These are phyloP conservation scores for Plagodis pulveraria DNA, from an alignment of 2,888 invertebrate genomes.

Conservation along the genomic window DNA sequence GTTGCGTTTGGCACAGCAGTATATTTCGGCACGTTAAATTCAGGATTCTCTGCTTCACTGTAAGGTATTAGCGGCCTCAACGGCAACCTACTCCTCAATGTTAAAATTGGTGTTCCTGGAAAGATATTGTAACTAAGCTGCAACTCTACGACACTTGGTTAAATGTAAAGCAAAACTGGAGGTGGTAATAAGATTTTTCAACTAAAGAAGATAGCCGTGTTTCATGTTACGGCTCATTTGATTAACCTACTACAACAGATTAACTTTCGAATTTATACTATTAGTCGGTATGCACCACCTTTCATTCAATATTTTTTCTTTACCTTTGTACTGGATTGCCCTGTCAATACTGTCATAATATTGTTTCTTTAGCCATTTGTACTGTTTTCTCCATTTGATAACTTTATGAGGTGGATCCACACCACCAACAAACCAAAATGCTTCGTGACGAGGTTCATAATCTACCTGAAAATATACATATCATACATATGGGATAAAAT, in stretches of 20 bases:
- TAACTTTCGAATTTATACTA: no score
- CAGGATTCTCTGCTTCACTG: conserved; percentile 82
- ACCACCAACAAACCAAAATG: conserved; percentile 94
- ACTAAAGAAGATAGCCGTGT: no score
- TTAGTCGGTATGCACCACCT: no score
- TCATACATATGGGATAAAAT: no score
- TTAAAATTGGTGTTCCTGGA: conserved; percentile 86
- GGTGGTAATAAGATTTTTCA: no score
- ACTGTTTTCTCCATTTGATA: conserved; percentile 66
- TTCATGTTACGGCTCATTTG: no score
- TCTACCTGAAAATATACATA: conserved; percentile 84
- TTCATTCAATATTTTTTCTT: not conserved
- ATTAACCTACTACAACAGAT: no score
- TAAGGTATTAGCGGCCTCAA: conserved; percentile 86
- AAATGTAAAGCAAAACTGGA: no score
- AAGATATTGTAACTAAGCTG: conserved; percentile 20
- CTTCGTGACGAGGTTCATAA: conserved; percentile 91
- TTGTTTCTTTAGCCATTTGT: conserved; percentile 66
- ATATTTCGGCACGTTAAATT: conserved; percentile 84
- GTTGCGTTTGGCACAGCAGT: conserved; percentile 86
- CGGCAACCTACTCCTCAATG: conserved; percentile 89
- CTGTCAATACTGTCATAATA: conserved; percentile 86
- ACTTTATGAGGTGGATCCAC: conserved; percentile 83
- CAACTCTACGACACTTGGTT: no score
- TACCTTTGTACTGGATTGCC: conserved; percentile 89